Evolutionary conservation across 2,888 invertebrate genomes (phyloP).

Genomic region (Adelognathus sp.): DNA sequence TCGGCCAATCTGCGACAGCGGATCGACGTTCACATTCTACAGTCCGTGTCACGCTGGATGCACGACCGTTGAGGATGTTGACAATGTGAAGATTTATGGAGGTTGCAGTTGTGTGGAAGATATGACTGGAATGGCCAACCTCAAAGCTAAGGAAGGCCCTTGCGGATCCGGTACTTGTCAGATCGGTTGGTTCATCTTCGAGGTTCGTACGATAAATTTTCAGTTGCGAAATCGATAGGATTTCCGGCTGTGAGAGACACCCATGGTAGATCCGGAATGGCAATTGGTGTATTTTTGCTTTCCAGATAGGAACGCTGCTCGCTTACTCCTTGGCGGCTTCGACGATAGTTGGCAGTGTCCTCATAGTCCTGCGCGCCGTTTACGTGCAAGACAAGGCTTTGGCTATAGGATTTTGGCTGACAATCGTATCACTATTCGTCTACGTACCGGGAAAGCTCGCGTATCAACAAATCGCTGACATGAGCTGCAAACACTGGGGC

Average conservation of each 20-base stretch:
- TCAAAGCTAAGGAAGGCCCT: slow-evolving; percentile 82
- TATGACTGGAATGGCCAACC: slow-evolving; percentile 65
- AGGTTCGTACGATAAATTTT: slow-evolving; percentile 64
- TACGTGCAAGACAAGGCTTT: slow-evolving; percentile 85
- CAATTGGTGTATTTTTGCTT: not conserved
- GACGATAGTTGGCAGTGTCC: slow-evolving; percentile 81
- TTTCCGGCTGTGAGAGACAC: not conserved
- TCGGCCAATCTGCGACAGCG: slow-evolving; percentile 85
- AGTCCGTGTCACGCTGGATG: slow-evolving; percentile 91
- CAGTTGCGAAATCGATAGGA: not conserved
- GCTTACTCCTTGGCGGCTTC: slow-evolving; percentile 80
- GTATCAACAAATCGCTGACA: slow-evolving; percentile 83
- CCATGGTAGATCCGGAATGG: not conserved
- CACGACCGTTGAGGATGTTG: slow-evolving; percentile 78
- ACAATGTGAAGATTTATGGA: slow-evolving; percentile 81
- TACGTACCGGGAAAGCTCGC: slow-evolving; percentile 85
- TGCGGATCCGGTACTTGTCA: slow-evolving; percentile 82
- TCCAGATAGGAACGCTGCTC: slow-evolving; percentile 80
- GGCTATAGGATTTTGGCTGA: slow-evolving; percentile 84
- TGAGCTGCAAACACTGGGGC: slow-evolving; percentile 82
- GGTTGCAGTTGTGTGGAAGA: slow-evolving; percentile 82
- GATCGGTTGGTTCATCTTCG: slow-evolving; percentile 81
- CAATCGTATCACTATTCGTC: slow-evolving; percentile 83
- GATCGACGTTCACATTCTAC: slow-evolving; percentile 84
- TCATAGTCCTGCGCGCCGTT: slow-evolving; percentile 83